Conservation (phyloP, 2,113 vertebrate genomes). For the Sinocyclocheilus rhinocerous region DNA sequence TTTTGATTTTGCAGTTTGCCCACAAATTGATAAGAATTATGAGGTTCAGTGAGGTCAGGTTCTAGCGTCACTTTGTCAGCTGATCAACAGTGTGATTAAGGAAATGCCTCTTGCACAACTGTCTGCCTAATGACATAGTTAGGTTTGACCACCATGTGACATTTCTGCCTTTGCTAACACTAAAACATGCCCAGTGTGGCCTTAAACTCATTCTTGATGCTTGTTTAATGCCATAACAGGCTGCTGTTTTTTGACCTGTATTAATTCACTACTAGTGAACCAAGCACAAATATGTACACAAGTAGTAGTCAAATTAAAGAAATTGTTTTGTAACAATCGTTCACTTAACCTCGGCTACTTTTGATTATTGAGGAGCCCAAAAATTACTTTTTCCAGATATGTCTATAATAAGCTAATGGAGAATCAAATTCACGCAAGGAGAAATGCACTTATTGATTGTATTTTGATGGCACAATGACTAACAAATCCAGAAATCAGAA, state of each 20-base stretch:
- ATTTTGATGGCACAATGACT: conserved; percentile 1
- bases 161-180: conserved; percentile 12
- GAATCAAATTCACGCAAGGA: not conserved
- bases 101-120: not conserved
- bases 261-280: not conserved
- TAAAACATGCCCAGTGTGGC: conserved; percentile 15
- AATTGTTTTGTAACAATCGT: not conserved
- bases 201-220: not conserved
- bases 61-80: not conserved
- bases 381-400: not conserved
- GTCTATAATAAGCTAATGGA: not conserved
- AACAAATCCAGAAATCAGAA: not conserved
- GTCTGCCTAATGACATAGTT: not conserved
- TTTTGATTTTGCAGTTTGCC: not conserved
- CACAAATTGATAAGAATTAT: not conserved
- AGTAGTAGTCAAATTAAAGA: not conserved
- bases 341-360: no score
- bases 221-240: not conserved
- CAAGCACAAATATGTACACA: not conserved
- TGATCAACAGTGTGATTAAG: not conserved
- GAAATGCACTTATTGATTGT: not conserved
- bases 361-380: not conserved
- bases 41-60: not conserved
- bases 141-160: not conserved
- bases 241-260: not conserved